Evolutionary conservation across 2,797 vertebrate genomes (phyloP), one percentile per base, ranked within the genome.

Genomic region (Phrynocephalus guinanensis): DNA sequence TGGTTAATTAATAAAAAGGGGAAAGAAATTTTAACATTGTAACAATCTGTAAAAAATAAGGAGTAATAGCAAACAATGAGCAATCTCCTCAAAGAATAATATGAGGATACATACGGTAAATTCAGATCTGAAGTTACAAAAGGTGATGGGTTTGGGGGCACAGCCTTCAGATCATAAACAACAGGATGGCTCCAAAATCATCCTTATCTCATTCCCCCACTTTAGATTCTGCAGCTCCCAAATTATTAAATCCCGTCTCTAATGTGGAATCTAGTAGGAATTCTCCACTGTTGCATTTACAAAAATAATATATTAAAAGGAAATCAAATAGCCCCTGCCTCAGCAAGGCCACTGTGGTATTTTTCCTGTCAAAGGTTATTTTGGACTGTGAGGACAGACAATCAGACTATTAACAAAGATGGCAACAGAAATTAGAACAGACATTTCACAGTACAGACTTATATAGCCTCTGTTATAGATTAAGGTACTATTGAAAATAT

Each of bases 41-140:
- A 94, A 94, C 92, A 95, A 93, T 96, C 94, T 96, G 93, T 94
- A 93, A 88, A 96, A 97, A 97, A 96, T 94, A 96, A 97, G 91
- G 86, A 91, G 82, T 83, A 88, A 95, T 92, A 93, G 95, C 89
- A 92, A 93, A 93, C 78, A 92, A 90, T 84, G 93, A 90, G 82
- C 79, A 90, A 1, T 92, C 87, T 88, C 88, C 95, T 91, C 85
- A 94, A 94, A 90, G 91, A 79, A 89, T 44, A 22, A 88, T 93
- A 94, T 91, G 78, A 93, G 67, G 82, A 60, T 91, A 88, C 71
- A 91, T 95, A 44, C 38, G 5, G 38, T 44, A 94, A 94, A 94
- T 95, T 77, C 92, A 86, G 93, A 88, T 94, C 70, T 13, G 16
- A 79, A 67, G 30, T 76, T 92, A 91, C 81, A 87, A 73, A 94